Base-by-base conservation (phyloP, 2,113 vertebrate genomes). In the Alouatta palliata region DNA sequence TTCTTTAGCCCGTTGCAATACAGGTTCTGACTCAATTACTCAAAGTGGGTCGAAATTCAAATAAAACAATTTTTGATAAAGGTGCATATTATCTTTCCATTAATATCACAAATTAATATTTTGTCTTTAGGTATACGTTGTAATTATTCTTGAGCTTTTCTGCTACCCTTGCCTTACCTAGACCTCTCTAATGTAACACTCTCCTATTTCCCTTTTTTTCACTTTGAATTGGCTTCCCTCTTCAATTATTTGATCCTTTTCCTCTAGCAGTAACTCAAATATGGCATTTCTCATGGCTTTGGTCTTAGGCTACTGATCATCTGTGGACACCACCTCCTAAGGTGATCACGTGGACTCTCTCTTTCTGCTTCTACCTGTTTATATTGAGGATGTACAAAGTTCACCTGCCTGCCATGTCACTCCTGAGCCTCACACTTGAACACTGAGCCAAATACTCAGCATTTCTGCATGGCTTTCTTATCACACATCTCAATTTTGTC, bases 1-100 rank as follows among this genome's bases (percentile, higher is more conserved):
- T 52, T 81, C 47, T 81, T 81, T 3, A 64, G 32, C 37, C 8
- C 27, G 47, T 20, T 77, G 21, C 20, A 43, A 71, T 25, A n/a
- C 1, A 77, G 43, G 20, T 90, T 91, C 49, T 92, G 75, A 92
- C 6, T 54, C 27, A 90, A 61, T 66, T 66, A 56, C 12, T 88
- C 47, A 84, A n/a, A 66, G 2, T n/a, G 45, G 20, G 12, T 23
- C 49, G 83, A 71, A 75, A 27, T 61, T 49, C 76, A 95, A 43
- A 75, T 16, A 89, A 71, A 90, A 83, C 23, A 73, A 30, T 70
- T 54, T 95, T 76, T 92, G 40, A 64, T 81, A 37, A 86, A 32
- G 10, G 2, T 3, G 5, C 32, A 54, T 20, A 68, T 25, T 54
- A 27, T 70, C 45, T 86, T 85, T 5, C 43, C n/a, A 47, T 73